Conservation (phyloP, 2,113 vertebrate genomes). For the Urocynchramus pylzowi region DNA sequence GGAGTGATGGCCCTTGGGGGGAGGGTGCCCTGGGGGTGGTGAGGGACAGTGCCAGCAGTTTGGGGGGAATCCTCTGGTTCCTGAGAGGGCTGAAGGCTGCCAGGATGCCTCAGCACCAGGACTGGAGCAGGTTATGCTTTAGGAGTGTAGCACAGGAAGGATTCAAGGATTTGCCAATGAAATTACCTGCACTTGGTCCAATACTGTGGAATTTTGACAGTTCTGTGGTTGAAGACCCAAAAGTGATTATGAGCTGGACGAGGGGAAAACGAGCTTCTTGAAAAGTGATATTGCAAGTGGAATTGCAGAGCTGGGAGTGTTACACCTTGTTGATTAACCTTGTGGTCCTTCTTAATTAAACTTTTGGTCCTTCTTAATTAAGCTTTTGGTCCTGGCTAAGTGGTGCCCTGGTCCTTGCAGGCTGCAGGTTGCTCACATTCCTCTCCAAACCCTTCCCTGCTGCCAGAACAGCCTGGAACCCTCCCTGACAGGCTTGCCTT, state of each 20-base stretch:
- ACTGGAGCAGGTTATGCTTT: fast-evolving
- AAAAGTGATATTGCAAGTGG: not conserved
- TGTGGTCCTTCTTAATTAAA: no score
- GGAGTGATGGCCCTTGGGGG: fast-evolving
- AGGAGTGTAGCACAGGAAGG: not conserved
- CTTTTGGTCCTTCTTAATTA: not conserved
- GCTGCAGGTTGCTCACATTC: not conserved
- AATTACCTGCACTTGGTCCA: not conserved
- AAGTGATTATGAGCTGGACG: not conserved
- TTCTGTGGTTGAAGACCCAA: not conserved
- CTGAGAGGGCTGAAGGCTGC: not conserved
- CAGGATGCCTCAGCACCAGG: not conserved
- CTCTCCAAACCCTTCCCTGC: not conserved
- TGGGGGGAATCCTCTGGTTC: not conserved
- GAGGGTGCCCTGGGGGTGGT: no score
- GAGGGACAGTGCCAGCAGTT: no score
- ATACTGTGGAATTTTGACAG: not conserved
- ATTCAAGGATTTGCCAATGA: not conserved
- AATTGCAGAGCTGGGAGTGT: not conserved
- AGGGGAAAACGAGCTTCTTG: not conserved
- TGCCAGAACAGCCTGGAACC: not conserved
- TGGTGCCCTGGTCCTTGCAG: not conserved
- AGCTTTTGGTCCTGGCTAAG: not conserved
- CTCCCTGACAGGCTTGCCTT: not conserved
- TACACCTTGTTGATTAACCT: not conserved